Evolutionary conservation across 2,888 invertebrate genomes (phyloP), one percentile per base, ranked within the genome.

Genomic region (Mesorhabditis spiculigera): DNA sequence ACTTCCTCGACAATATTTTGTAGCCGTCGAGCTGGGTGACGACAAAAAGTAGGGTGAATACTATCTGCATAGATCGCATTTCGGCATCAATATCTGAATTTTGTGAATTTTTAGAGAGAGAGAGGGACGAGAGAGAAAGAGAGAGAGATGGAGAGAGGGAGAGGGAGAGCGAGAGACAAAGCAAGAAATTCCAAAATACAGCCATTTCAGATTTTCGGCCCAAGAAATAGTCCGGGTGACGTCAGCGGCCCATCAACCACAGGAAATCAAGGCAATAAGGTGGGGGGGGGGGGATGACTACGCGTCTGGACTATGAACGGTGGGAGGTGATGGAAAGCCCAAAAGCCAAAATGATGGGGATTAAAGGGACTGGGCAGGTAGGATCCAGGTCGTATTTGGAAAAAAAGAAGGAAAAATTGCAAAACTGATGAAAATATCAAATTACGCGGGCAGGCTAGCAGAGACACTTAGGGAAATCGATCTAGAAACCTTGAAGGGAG

Each of bases 31-130:
- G n/a, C 58, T 10, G n/a, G n/a, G 8, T 50, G 58, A 50, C 58
- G 58, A 50, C 58, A n/a, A 50, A 50, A 50, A 50, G 58, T n/a
- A 50, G n/a, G n/a, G 58, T 50, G 58, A 50, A 50, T 50, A 50
- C 58, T 50, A 50, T 50, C 58, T 50, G 58, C 58, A 50, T 50
- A 50, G 58, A 10, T 10, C n/a, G 58, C 58, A 50, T 50, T 50
- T 50, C 58, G 58, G 58, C 58, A 50, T 50, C 58, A 50, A 50
- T n/a, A 50, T 50, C n/a, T 50, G 58, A 50, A 50, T 50, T n/a
- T 50, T 13, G 8, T 50, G 58, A 50, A 50, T 50, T 50, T n/a
- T 13, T 13, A 50, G 8, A 50, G n/a, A 50, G n/a, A 13, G n/a
- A 50, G n/a, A 50, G 8, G 10, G 58, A 50, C n/a, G 8, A 13